These are phyloP conservation scores for Thereva unica DNA, from an alignment of 2,888 invertebrate genomes.

Conservation along the genomic window DNA sequence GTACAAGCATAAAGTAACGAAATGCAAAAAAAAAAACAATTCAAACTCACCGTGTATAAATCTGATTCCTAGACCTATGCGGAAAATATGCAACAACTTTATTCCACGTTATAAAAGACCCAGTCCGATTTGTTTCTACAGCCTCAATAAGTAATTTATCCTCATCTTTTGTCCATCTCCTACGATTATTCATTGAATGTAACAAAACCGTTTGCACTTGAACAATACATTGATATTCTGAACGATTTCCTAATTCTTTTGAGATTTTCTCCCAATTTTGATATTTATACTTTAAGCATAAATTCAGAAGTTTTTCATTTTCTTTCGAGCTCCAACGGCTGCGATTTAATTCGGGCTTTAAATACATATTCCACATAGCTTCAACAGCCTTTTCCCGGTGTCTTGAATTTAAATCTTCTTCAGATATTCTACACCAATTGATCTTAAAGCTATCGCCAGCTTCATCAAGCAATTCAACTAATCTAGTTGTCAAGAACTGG, in stretches of 20 bases:
- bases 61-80: conserved; percentile 67
- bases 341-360: conserved; percentile 71
- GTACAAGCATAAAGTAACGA: too few relatives aligned
- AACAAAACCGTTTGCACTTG: conserved; percentile 61
- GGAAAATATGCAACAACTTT: conserved; percentile 68
- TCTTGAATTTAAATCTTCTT: conserved; percentile 58
- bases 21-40: not conserved
- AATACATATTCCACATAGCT: conserved; percentile 71
- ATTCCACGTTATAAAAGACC: conserved; percentile 74
- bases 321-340: conserved; percentile 62
- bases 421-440: conserved; percentile 54
- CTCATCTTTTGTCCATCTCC: conserved; percentile 71
- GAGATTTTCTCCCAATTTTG: conserved; percentile 74
- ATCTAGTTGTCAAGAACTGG: conserved; percentile 34
- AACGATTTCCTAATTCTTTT: conserved; percentile 62
- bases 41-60: conserved; percentile 64
- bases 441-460: conserved; percentile 48
- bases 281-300: conserved; percentile 57
- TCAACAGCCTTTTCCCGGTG: conserved; percentile 68
- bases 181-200: conserved; percentile 47
- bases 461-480: conserved; percentile 41
- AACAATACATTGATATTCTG: conserved; percentile 72
- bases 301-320: conserved; percentile 55
- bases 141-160: conserved; percentile 66
- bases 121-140: conserved; percentile 67